Evolutionary conservation across 64 coral and sea anemone species (phyloP).

Genomic region (Pachyseris speciosa): DNA sequence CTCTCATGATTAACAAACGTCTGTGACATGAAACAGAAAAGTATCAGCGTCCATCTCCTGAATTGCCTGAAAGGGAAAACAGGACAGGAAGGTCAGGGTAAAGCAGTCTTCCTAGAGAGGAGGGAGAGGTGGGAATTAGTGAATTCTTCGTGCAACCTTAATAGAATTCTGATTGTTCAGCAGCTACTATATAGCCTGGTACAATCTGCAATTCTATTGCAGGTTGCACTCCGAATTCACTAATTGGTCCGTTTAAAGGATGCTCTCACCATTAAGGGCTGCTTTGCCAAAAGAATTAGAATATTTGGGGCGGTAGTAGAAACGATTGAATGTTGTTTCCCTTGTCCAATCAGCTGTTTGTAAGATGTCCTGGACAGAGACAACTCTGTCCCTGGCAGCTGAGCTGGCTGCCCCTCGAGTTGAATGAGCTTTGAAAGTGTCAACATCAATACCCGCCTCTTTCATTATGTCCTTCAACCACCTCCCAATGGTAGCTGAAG

Average conservation of each 20-base stretch:
- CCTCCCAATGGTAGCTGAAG: constrained; percentile 25
- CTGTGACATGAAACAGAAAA: too few relatives aligned
- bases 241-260: constrained; percentile 3
- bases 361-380: not conserved
- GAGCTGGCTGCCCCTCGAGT: not conserved
- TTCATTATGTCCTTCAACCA: not conserved
- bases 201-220: constrained; percentile 2
- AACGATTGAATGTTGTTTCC: not conserved
- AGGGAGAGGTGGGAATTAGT: constrained; percentile 4
- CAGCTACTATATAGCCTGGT: constrained; percentile 1
- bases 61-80: too few relatives aligned
- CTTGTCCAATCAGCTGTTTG: not conserved
- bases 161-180: constrained; percentile 14
- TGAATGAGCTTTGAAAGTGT: too few relatives aligned
- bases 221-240: constrained; percentile 12
- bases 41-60: too few relatives aligned
- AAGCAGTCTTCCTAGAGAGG: too few relatives aligned
- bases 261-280: not conserved
- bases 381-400: not conserved
- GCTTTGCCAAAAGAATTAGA: not conserved
- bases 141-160: constrained; percentile 5
- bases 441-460: too few relatives aligned
- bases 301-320: not conserved
- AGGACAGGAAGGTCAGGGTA: too few relatives aligned
- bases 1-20: too few relatives aligned